Evolutionary conservation across 2,797 vertebrate genomes (phyloP).

Genomic region (Perodicticus potto): DNA sequence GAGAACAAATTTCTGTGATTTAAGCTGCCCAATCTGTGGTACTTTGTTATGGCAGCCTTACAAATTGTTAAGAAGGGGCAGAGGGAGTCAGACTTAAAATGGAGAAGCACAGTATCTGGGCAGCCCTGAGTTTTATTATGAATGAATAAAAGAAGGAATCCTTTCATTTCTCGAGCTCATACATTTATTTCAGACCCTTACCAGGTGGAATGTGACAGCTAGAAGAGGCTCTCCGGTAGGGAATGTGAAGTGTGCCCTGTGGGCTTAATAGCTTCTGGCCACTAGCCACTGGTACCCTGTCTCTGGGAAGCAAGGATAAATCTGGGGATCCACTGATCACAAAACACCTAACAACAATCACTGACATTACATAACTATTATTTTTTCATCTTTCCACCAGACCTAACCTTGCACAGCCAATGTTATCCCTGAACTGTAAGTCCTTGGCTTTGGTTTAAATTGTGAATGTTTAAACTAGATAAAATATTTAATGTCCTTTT

Average conservation of each 20-base stretch:
- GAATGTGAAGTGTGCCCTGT: not conserved
- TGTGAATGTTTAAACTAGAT: conserved; percentile 51
- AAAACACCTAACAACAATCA: not conserved
- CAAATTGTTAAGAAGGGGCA: not conserved
- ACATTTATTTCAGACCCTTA: conserved; percentile 3
- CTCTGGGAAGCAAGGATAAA: not conserved
- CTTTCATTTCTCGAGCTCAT: not conserved
- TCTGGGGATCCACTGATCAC: not conserved
- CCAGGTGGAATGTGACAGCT: not conserved
- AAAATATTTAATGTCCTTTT: conserved; percentile 66
- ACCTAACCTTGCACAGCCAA: not conserved
- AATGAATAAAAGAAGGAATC: not conserved
- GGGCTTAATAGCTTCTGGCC: not conserved
- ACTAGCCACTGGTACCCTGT: not conserved
- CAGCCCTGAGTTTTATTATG: not conserved
- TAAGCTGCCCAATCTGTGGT: not conserved
- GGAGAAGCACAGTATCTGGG: not conserved
- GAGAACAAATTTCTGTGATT: not conserved
- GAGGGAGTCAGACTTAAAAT: not conserved
- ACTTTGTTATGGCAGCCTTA: not conserved
- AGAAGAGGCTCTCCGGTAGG: not conserved
- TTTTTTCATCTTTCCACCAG: not conserved
- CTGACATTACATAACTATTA: not conserved
- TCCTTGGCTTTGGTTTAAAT: conserved; percentile 51
- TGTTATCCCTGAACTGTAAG: not conserved